Conservation (phyloP, 2,797 vertebrate genomes). For the Austrolebias charrua region DNA sequence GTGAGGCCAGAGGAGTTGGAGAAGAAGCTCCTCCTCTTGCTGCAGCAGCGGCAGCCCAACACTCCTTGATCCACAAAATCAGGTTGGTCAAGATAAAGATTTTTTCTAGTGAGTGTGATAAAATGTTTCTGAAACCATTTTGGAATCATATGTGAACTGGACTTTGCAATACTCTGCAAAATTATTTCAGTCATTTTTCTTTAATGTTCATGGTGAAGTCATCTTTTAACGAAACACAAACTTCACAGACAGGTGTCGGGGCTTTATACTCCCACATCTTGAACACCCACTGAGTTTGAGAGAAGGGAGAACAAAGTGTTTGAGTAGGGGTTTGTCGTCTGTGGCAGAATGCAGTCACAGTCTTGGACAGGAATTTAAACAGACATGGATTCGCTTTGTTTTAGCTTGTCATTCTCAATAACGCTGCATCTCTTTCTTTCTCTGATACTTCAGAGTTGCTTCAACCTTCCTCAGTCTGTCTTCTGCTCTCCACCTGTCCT, state of each 20-base stretch:
- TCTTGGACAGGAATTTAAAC: conserved; percentile 19
- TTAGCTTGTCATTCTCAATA: conserved; percentile 7
- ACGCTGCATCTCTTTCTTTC: conserved; percentile 5
- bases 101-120: too few species aligned
- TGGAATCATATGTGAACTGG: too few species aligned
- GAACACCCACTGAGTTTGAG: conserved; percentile 7
- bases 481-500: conserved; percentile 50
- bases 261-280: conserved; percentile 9
- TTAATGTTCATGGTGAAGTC: neutral
- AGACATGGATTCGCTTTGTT: conserved; percentile 18
- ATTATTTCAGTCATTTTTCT: conserved; percentile 2
- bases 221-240: neutral
- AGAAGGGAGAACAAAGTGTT: neutral
- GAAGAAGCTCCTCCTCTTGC: too few species aligned
- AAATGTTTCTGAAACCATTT: too few species aligned
- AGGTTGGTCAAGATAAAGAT: too few species aligned
- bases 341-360: conserved; percentile 21
- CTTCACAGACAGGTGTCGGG: conserved; percentile 1
- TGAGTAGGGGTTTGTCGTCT: conserved; percentile 8
- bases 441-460: conserved; percentile 26
- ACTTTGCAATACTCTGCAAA: neutral
- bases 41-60: too few species aligned
- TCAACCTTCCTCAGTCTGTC: conserved; percentile 25
- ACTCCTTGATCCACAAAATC: too few species aligned
- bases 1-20: too few species aligned